These are phyloP conservation scores for Gracilinanus agilis DNA, from an alignment of 2,113 vertebrate genomes.

Conservation along the genomic window DNA sequence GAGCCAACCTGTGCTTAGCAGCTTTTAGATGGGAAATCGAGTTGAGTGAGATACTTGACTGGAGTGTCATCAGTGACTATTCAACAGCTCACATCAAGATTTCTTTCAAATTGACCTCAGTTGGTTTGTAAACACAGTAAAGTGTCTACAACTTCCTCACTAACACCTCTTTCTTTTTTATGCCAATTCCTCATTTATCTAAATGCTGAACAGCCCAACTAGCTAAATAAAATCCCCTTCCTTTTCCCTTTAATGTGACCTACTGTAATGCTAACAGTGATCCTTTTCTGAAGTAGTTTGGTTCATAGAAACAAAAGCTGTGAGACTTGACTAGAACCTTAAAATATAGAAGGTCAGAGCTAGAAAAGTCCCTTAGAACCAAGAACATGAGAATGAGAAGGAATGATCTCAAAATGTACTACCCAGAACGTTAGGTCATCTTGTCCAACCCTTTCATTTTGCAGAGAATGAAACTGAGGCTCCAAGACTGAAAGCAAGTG, in stretches of 20 bases:
- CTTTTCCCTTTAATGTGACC: not conserved
- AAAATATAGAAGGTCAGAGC: not conserved
- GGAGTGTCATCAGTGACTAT: not conserved
- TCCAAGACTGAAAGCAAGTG: not conserved
- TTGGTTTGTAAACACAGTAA: not conserved
- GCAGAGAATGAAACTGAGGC: not conserved
- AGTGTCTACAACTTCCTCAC: not conserved
- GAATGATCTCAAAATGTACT: not conserved
- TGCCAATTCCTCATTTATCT: not conserved
- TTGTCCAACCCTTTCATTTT: not conserved
- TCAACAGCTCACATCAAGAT: not conserved
- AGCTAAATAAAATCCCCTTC: not conserved
- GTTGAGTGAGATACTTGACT: not conserved
- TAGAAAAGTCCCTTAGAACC: not conserved
- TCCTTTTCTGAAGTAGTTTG: not conserved
- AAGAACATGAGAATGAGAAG: not conserved
- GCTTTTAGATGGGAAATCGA: not conserved
- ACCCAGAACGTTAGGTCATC: not conserved
- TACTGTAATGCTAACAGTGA: not conserved
- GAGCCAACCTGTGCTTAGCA: not conserved
- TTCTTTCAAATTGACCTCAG: not conserved
- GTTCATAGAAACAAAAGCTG: not conserved
- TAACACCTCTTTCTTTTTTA: not conserved
- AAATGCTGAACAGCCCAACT: not conserved
- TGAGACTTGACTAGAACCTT: not conserved